phyloP scores from a whole-genome alignment of 2,113 vertebrate genomes.

The Rutilus rutilus region DNA sequence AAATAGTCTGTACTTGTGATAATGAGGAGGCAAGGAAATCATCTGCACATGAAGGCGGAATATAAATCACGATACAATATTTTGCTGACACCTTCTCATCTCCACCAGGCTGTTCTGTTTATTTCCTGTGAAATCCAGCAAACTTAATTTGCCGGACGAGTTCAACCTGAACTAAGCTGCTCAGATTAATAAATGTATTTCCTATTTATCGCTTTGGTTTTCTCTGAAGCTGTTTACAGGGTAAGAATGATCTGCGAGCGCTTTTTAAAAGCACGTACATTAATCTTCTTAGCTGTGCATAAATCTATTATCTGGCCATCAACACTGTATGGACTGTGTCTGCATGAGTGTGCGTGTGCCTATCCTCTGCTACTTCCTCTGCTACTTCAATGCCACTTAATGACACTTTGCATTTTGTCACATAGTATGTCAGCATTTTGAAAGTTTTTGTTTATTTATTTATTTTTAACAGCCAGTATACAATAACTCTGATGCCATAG shows the following conservation, averaged over 20 bases:
- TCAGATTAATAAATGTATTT: slow-evolving; percentile 82
- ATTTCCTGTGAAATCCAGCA: slow-evolving; percentile 79
- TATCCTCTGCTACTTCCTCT: slow-evolving; percentile 22
- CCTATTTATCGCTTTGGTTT: slow-evolving; percentile 80
- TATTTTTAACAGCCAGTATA: not conserved
- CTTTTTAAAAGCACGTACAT: slow-evolving; percentile 64
- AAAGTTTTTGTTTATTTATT: not conserved
- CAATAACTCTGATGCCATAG: slow-evolving; percentile 29
- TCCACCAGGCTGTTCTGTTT: slow-evolving; percentile 59
- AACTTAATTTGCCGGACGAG: slow-evolving; percentile 80
- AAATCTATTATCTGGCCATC: slow-evolving; percentile 80
- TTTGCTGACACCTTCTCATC: slow-evolving; percentile 53
- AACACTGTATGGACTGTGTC: slow-evolving; percentile 60
- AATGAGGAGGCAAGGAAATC: slow-evolving; percentile 46
- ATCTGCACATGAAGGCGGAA: slow-evolving; percentile 45
- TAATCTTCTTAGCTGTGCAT: slow-evolving; percentile 75
- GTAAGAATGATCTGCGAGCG: slow-evolving; percentile 73
- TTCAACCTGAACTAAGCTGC: slow-evolving; percentile 82
- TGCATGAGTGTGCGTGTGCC: slow-evolving; percentile 45
- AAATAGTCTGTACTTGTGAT: slow-evolving; percentile 49
- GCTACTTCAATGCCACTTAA: slow-evolving; percentile 18
- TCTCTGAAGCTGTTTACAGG: slow-evolving; percentile 79
- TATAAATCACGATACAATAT: slow-evolving; percentile 49
- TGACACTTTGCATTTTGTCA: slow-evolving; percentile 38
- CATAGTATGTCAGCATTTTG: slow-evolving; percentile 37